Conservation (phyloP, 2,888 invertebrate genomes). For the Hemithea aestivaria region DNA sequence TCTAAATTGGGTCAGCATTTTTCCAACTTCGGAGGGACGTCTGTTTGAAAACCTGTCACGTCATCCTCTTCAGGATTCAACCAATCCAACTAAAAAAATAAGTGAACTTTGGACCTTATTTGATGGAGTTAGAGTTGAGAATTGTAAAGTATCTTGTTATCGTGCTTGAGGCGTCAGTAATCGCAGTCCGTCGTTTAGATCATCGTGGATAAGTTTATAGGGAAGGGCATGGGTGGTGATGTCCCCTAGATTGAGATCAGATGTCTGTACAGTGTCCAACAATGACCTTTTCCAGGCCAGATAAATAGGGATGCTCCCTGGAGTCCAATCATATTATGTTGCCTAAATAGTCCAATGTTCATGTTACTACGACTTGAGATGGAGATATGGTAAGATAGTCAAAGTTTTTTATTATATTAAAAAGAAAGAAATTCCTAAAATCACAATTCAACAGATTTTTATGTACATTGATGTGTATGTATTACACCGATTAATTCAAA, state of each 20-base stretch:
- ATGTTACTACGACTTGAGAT: too few species aligned
- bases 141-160: conserved; percentile 32
- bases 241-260: conserved; percentile 8
- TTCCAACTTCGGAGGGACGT: conserved; percentile 15
- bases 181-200: conserved; percentile 63
- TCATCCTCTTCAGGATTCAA: conserved; percentile 15
- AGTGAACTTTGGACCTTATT: conserved; percentile 6
- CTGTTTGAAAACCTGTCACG: conserved; percentile 19
- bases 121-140: conserved; percentile 4
- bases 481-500: too few species aligned
- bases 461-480: too few species aligned
- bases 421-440: too few species aligned
- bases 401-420: neutral
- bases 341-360: too few species aligned
- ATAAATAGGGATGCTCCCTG: too few species aligned
- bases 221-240: conserved; percentile 19
- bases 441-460: too few species aligned
- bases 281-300: conserved; percentile 16
- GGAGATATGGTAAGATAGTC: too few species aligned
- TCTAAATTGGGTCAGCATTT: conserved; percentile 18
- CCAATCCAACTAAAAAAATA: conserved; percentile 13
- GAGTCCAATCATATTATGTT: too few species aligned
- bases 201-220: conserved; percentile 57
- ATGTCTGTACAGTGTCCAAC: conserved; percentile 10
- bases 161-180: conserved; percentile 55